Evolutionary conservation across 2,113 vertebrate genomes (phyloP), one percentile per base, ranked within the genome.

Genomic region (Platysteira castanea): DNA sequence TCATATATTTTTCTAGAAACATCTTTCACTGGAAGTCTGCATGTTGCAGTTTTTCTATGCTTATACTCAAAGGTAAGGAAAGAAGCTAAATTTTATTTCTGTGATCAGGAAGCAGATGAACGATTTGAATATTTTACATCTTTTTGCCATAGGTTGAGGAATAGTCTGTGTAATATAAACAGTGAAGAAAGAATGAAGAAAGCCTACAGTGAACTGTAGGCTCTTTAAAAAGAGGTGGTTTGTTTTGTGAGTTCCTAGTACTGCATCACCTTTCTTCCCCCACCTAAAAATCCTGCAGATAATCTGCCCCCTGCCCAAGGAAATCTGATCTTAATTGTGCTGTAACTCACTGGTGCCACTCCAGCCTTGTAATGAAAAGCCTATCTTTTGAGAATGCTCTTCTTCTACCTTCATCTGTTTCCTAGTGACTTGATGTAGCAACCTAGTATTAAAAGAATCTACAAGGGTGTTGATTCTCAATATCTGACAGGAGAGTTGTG

Each of bases 31-130:
- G 96, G 99, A 99, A 97, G 99, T 99, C 92, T 99, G 99, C 97
- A 99, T 99, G 99, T 98, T 99, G 97, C 99, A 99, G 97, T 99
- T 99, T 98, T 99, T 99, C 98, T 99, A 99, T 96, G 99, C 99
- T 56, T 99, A 99, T 82, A 99, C 99, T 90, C 99, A 99, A 97
- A 99, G 99, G 99, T 99, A 97, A 99, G 98, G 91, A 35, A 86
- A 74, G 26, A 90, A 73, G 10, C 68, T 79, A 19, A 35, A 39
- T 63, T 86, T 74, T 41, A 70, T 83, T 88, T 78, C 56, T 86
- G 15, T 75, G 41, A 54, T 35, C 3, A 22, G 76, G 39, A 84
- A 79, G 10, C n/a, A 78, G 23, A 31, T 90, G 19, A 30, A 49
- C 23, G 57, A 33, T 57, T 74, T 42, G 15, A 53, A 16, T 73